Percentiles rank a stretch among this genome's conserved stretches.
phyloP scores from a whole-genome alignment of 1,140 invertebrate genomes.

The Octopus sinensis region DNA sequence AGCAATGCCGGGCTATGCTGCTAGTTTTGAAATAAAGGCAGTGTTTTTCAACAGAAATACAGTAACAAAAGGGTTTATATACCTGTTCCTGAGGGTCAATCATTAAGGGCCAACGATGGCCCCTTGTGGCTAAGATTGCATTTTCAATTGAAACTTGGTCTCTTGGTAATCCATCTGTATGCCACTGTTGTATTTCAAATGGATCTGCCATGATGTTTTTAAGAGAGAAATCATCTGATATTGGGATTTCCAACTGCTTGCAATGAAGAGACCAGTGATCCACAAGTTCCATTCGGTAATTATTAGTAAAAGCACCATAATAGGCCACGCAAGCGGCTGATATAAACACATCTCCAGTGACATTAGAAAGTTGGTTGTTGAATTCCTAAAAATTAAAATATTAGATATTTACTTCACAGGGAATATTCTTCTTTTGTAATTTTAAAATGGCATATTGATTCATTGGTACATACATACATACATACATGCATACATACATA shows the following conservation, averaged over 20 bases:
- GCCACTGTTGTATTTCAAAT: slow-evolving; percentile 81
- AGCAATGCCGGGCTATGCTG: too few species aligned
- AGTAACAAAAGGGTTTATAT: slow-evolving; percentile 6
- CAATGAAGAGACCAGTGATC: slow-evolving; percentile 46
- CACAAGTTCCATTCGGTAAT: slow-evolving; percentile 48
- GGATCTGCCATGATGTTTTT: slow-evolving; percentile 75
- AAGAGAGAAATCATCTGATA: slow-evolving; percentile 63
- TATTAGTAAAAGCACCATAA: slow-evolving; percentile 57
- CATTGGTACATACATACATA: neutral
- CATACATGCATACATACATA: neutral
- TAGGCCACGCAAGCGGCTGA: slow-evolving; percentile 58
- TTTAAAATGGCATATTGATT: neutral
- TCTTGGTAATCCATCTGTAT: slow-evolving; percentile 75
- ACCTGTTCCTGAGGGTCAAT: slow-evolving; percentile 89
- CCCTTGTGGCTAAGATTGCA: slow-evolving; percentile 77
- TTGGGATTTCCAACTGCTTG: slow-evolving; percentile 52
- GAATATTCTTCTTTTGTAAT: neutral
- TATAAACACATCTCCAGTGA: slow-evolving; percentile 59
- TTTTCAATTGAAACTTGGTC: slow-evolving; percentile 84
- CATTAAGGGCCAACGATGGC: slow-evolving; percentile 79
- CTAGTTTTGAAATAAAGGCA: too few species aligned
- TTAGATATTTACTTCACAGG: neutral
- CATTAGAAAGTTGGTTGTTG: slow-evolving; percentile 52
- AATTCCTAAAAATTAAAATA: slow-evolving; percentile 45
- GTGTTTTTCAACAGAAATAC: too few species aligned